These are phyloP conservation scores for Plebejus argus DNA, from an alignment of 2,888 invertebrate genomes.

Conservation along the genomic window DNA sequence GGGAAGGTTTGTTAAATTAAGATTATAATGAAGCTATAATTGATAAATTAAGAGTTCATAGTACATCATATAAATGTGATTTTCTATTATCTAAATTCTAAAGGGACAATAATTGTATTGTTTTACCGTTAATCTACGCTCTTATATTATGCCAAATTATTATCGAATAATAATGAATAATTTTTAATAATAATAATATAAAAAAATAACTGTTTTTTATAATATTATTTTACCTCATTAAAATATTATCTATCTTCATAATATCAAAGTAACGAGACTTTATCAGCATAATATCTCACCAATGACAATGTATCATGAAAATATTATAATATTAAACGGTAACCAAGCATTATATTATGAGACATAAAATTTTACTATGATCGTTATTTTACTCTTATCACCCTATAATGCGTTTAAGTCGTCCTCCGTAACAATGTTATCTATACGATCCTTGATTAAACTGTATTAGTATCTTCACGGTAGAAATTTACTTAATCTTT, in stretches of 20 bases:
- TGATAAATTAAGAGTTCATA: too few relatives aligned
- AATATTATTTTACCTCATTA: neutral
- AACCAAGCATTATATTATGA: constrained; percentile 8
- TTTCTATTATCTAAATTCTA: too few relatives aligned
- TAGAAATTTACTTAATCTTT: neutral
- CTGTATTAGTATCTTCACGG: neutral
- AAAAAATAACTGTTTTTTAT: too few relatives aligned
- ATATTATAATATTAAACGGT: constrained; percentile 2
- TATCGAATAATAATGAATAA: too few relatives aligned
- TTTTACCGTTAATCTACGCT: too few relatives aligned
- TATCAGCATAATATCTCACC: neutral
- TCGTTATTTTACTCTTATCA: constrained; percentile 13
- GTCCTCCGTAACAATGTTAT: constrained; percentile 1
- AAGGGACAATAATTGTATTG: too few relatives aligned
- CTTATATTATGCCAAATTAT: too few relatives aligned
- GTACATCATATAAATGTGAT: too few relatives aligned
- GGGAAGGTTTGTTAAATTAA: too few relatives aligned
- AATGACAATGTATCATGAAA: neutral
- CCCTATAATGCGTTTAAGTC: constrained; percentile 15
- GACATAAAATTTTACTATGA: constrained; percentile 15
- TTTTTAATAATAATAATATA: too few relatives aligned
- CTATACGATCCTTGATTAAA: constrained; percentile 11
- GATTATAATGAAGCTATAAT: too few relatives aligned
- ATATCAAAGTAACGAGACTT: neutral
- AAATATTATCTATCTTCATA: neutral